Evolutionary conservation across 2,797 vertebrate species (phyloP).

Genomic region (Arrhamphus sclerolepis): DNA sequence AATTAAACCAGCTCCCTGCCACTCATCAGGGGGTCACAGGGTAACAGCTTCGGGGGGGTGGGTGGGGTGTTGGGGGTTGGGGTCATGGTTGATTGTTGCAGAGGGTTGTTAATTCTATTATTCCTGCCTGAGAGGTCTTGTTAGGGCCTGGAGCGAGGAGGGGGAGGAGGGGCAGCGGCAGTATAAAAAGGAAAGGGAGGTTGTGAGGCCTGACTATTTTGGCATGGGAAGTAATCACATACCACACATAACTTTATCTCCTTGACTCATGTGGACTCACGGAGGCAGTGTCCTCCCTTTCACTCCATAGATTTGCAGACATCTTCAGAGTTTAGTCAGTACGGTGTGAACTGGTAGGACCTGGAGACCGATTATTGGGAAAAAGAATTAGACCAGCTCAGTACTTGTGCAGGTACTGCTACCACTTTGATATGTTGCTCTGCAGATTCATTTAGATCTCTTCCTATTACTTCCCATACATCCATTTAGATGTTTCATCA

Average conservation of each 20-base stretch:
- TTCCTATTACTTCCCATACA: background rate
- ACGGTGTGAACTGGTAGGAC: conserved; percentile 16
- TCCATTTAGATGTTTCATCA: background rate
- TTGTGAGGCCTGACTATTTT: conserved; percentile 55
- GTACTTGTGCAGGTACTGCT: too few species aligned
- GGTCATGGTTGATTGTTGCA: conserved; percentile 59
- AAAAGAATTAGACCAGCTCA: background rate
- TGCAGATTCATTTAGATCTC: background rate
- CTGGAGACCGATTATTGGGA: conserved; percentile 23
- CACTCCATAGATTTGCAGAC: conserved; percentile 24
- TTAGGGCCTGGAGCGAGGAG: conserved; percentile 44
- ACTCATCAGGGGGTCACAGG: conserved; percentile 62
- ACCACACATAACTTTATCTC: conserved; percentile 61
- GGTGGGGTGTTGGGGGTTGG: too few species aligned
- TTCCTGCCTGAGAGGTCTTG: conserved; percentile 67
- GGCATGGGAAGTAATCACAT: conserved; percentile 68
- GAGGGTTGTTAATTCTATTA: conserved; percentile 77
- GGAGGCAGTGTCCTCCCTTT: conserved; percentile 30
- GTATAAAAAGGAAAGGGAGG: conserved; percentile 53
- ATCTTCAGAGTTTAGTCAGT: conserved; percentile 31
- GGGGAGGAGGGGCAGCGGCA: conserved; percentile 19
- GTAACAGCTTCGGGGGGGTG: conserved; percentile 36
- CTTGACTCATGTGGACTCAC: conserved; percentile 50
- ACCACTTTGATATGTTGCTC: too few species aligned
- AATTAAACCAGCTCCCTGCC: conserved; percentile 53